Base-by-base conservation (phyloP, 2,113 vertebrate genomes). In the Anoplopoma fimbria region DNA sequence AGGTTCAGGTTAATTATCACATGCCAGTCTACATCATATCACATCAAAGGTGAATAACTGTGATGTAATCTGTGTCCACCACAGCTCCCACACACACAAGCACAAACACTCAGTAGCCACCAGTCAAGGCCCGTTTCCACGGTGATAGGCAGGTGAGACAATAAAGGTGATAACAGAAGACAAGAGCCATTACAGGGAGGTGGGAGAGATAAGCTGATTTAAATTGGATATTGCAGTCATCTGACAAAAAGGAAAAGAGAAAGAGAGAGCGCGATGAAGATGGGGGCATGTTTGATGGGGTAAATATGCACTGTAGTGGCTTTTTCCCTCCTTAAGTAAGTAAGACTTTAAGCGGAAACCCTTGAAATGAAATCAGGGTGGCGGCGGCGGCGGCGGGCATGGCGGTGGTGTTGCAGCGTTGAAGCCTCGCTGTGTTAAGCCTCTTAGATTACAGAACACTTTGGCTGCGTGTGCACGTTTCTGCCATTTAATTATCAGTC, bases 401-500 rank as follows among this genome's bases (percentile, higher is more conserved):
- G 15, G 70, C 17, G n/a, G 74, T 69, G 80, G 55, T 71, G 77
- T 79, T 75, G 84, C 79, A 49, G 77, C 27, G 88, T 65, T 82
- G 77, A 90, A 85, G 81, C 60, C 85, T 80, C 9, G 84, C 82
- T 81, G 84, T 15, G 74, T 69, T 93, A 91, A 93, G 88, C 89
- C 82, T 89, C 87, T 92, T 88, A 89, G 70, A 88, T 84, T 69
- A 87, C 83, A 87, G 79, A 91, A 91, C 88, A 87, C 82, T 87
- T 86, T 86, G 77, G 87, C 77, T 85, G 71, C 27, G 74, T 90
- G 65, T 79, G 88, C 79, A 87, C 61, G 49, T 74, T 86, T 34
- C 75, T 69, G 70, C 82, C 76, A 63, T 89, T 91, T 91, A 81
- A 90, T 90, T 88, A 91, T 87, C 83, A 68, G 81, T 75, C 65